These are phyloP conservation scores for Cheilosia pagana DNA, from an alignment of 2,888 invertebrate species.

Conservation along the genomic window DNA sequence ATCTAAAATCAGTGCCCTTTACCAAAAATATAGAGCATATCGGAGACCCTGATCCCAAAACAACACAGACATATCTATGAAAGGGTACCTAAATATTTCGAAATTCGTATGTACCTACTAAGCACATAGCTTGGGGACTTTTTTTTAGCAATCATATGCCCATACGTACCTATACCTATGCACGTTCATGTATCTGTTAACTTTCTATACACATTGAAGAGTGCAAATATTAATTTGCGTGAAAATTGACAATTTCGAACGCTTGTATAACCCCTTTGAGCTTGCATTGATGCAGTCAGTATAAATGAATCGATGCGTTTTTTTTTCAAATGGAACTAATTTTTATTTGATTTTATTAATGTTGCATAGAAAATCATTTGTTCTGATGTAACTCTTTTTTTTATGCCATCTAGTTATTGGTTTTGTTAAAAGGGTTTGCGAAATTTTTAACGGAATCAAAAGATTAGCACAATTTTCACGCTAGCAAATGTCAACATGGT, in stretches of 20 bases:
- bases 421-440: constrained; percentile 52
- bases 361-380: constrained; percentile 37
- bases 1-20: too few relatives aligned
- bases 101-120: too few relatives aligned
- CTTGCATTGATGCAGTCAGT: constrained; percentile 3
- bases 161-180: too few relatives aligned
- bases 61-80: too few relatives aligned
- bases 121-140: too few relatives aligned
- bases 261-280: constrained; percentile 42
- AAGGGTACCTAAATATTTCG: too few relatives aligned
- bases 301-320: constrained; percentile 25
- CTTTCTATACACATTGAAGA: not conserved
- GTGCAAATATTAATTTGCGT: constrained; percentile 46
- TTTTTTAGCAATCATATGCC: too few relatives aligned
- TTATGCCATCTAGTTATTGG: not conserved
- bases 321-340: constrained; percentile 69
- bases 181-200: not conserved
- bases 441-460: constrained; percentile 30
- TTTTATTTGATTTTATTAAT: constrained; percentile 73
- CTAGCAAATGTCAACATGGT: constrained; percentile 60
- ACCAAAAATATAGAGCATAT: too few relatives aligned
- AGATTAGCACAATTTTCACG: constrained; percentile 62
- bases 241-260: constrained; percentile 46
- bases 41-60: too few relatives aligned
- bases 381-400: constrained; percentile 42